Evolutionary conservation across 1,140 invertebrate species (phyloP).

Genomic region (Epicauta chinensis): DNA sequence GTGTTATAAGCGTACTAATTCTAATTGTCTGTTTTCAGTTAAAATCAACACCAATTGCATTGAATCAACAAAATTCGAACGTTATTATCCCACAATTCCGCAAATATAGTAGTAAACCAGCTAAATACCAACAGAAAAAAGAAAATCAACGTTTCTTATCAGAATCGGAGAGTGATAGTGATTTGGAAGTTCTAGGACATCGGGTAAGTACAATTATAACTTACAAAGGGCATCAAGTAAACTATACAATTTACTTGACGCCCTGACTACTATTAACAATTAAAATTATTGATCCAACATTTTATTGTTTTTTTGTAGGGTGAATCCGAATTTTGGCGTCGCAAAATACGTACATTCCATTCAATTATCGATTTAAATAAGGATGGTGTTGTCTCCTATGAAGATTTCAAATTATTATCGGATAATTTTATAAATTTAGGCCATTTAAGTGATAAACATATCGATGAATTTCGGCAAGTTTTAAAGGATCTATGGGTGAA

Average conservation of each 20-base stretch:
- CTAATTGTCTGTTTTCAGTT: too few relatives aligned
- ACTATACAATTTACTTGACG: too few relatives aligned
- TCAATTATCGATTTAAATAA: conserved; percentile 76
- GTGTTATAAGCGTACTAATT: too few relatives aligned
- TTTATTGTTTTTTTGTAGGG: conserved; percentile 48
- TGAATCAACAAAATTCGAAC: too few relatives aligned
- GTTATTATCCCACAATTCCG: too few relatives aligned
- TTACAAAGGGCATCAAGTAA: too few relatives aligned
- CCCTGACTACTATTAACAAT: background rate
- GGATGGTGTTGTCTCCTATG: conserved; percentile 75
- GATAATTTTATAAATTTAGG: conserved; percentile 67
- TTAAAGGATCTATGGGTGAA: conserved; percentile 71
- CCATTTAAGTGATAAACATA: conserved; percentile 55
- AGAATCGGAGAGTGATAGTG: conserved; percentile 36
- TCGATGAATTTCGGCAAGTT: conserved; percentile 59
- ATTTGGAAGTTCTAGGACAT: conserved; percentile 33
- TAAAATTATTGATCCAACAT: background rate
- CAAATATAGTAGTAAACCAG: conserved; percentile 8
- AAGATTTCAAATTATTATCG: conserved; percentile 68
- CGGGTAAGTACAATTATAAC: conserved; percentile 33
- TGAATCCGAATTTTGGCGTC: conserved; percentile 76
- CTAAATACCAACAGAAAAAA: conserved; percentile 4
- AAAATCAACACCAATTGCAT: too few relatives aligned
- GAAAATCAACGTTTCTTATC: background rate
- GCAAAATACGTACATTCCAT: conserved; percentile 81